These are phyloP conservation scores for Megatriorchis doriae DNA, from an alignment of 2,113 vertebrate species.

Conservation along the genomic window DNA sequence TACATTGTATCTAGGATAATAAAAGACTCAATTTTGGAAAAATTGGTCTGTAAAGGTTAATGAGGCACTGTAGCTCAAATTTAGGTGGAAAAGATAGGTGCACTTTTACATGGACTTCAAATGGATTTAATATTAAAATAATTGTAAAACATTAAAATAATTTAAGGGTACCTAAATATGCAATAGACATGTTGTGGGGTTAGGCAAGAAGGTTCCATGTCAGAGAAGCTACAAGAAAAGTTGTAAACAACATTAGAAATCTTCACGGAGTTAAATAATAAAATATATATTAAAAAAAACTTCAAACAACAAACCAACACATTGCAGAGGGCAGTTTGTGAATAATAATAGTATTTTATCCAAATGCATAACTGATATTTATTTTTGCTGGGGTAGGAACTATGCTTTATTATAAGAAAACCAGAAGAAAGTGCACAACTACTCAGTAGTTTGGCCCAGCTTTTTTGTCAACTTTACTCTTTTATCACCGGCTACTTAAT, in stretches of 20 bases:
- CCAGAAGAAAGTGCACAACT: neutral
- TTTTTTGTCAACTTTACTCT: neutral
- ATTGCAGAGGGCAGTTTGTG: neutral
- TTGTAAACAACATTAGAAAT: neutral
- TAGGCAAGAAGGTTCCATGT: neutral
- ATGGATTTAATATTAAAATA: neutral
- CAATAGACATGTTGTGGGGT: neutral
- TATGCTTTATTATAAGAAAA: neutral
- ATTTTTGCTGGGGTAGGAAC: neutral
- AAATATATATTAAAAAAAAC: neutral
- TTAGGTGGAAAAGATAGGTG: neutral
- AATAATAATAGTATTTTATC: neutral
- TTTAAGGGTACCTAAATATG: neutral
- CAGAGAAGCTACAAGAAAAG: neutral
- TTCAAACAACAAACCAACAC: neutral
- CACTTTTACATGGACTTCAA: neutral
- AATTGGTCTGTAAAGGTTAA: neutral
- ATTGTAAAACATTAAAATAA: neutral
- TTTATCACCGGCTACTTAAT: neutral
- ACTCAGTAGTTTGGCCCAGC: neutral
- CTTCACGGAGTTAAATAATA: neutral
- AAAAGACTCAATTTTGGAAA: neutral
- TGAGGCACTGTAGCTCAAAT: neutral
- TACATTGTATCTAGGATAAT: neutral
- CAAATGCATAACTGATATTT: neutral